Conservation (phyloP, 2,797 vertebrate genomes). For the Chelon labrosus region DNA sequence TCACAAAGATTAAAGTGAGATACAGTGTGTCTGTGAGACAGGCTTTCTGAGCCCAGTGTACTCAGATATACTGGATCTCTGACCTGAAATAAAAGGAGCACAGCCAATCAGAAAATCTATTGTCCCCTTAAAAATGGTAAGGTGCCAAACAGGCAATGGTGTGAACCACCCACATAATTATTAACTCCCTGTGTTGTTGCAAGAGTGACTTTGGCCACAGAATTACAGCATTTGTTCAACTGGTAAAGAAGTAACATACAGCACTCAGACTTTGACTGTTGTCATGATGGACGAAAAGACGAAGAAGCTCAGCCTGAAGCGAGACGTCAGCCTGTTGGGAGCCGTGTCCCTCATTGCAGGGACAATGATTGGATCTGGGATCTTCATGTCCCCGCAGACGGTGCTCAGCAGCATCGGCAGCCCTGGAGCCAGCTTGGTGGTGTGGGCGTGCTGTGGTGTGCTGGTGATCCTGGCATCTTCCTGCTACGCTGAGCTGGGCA, state of each 20-base stretch:
- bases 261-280: neutral
- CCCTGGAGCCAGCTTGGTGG: slow-evolving; percentile 87
- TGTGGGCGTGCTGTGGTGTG: slow-evolving; percentile 89
- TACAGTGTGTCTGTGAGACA: no score
- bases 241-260: slow-evolving; percentile 3
- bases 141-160: neutral
- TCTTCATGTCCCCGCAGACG: slow-evolving; percentile 93
- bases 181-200: slow-evolving; percentile 65
- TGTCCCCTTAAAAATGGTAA: neutral
- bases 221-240: neutral
- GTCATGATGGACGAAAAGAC: slow-evolving; percentile 40
- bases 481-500: slow-evolving; percentile 91
- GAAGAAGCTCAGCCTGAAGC: slow-evolving; percentile 80
- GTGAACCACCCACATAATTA: slow-evolving; percentile 63
- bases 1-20: no score
- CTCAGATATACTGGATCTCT: neutral
- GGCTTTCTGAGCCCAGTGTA: neutral
- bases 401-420: slow-evolving; percentile 87
- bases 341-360: slow-evolving; percentile 88
- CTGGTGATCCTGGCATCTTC: slow-evolving; percentile 85
- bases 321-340: slow-evolving; percentile 87
- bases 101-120: neutral
- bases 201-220: slow-evolving; percentile 54
- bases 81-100: neutral
- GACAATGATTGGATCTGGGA: slow-evolving; percentile 91